Conservation (phyloP, 2,113 vertebrate genomes). For the Lycaon pictus region DNA sequence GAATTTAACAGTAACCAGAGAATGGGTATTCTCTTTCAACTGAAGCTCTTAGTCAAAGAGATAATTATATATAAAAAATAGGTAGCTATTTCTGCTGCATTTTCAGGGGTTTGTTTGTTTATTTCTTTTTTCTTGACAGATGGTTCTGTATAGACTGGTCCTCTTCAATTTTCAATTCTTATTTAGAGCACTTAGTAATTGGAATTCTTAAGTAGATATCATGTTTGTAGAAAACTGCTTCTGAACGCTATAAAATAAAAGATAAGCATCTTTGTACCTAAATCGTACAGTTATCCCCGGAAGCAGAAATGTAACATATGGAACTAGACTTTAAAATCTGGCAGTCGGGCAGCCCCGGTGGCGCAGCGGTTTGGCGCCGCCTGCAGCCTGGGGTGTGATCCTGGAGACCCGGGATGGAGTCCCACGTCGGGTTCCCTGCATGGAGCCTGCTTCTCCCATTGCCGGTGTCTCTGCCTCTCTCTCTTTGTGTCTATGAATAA, state of each 20-base stretch:
- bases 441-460: no score
- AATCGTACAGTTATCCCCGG: conserved; percentile 37
- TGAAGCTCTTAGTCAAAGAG: conserved; percentile 12
- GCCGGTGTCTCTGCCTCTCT: no score
- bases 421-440: no score
- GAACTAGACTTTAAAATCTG: conserved; percentile 45
- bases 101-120: background rate
- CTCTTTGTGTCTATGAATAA: no score
- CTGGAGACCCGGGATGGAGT: no score
- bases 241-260: conserved; percentile 46
- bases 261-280: conserved; percentile 38
- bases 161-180: conserved; percentile 59
- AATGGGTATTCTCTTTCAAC: conserved; percentile 22
- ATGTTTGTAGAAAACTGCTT: conserved; percentile 54
- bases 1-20: conserved; percentile 29
- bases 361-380: no score
- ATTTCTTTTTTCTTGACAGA: conserved; percentile 32
- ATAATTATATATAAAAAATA: conserved; percentile 55
- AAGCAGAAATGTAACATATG: conserved; percentile 41
- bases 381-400: no score
- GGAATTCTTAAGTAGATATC: background rate
- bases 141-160: conserved; percentile 11
- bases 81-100: conserved; percentile 15
- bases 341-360: no score
- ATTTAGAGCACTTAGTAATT: conserved; percentile 53